Evolutionary conservation across 2,113 vertebrate species (phyloP).

Genomic region (Microcebus jonahi): DNA sequence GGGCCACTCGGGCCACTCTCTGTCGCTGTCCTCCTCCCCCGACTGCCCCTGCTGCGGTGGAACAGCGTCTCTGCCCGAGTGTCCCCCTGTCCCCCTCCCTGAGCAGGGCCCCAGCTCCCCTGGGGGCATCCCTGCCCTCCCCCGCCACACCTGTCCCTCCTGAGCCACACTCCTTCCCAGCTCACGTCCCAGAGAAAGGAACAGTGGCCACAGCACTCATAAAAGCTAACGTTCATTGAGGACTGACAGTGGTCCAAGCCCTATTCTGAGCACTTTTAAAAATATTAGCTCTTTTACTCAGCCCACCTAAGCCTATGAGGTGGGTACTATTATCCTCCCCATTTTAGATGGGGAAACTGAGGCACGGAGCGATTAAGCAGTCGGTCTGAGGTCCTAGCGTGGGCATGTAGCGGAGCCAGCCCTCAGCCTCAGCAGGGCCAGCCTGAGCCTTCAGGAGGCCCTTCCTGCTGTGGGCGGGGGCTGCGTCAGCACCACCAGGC

Average conservation of each 20-base stretch:
- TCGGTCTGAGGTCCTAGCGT: fast-evolving
- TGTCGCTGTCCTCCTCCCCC: neutral
- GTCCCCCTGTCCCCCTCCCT: too few relatives aligned
- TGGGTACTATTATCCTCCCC: neutral
- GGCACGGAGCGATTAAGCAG: neutral
- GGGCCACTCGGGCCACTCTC: fast-evolving
- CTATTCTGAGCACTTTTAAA: neutral
- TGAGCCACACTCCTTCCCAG: neutral
- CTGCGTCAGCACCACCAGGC: neutral
- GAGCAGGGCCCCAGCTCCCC: neutral
- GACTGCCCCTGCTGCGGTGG: neutral
- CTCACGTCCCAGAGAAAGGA: neutral
- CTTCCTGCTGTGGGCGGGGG: neutral
- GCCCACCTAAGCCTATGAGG: neutral
- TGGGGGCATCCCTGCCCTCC: too few relatives aligned
- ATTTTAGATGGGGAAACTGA: neutral
- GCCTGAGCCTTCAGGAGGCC: neutral
- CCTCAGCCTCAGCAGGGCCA: too few relatives aligned
- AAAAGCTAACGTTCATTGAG: neutral
- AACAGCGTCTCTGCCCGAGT: neutral
- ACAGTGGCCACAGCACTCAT: fast-evolving
- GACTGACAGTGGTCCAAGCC: neutral
- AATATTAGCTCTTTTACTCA: neutral
- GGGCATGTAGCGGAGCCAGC: fast-evolving
- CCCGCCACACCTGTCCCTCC: neutral